A percentile compares a stretch with the other conserved stretches of the same genome.
Evolutionary conservation across 2,797 vertebrate genomes (phyloP).

Genomic region (Danio jaintianensis): DNA sequence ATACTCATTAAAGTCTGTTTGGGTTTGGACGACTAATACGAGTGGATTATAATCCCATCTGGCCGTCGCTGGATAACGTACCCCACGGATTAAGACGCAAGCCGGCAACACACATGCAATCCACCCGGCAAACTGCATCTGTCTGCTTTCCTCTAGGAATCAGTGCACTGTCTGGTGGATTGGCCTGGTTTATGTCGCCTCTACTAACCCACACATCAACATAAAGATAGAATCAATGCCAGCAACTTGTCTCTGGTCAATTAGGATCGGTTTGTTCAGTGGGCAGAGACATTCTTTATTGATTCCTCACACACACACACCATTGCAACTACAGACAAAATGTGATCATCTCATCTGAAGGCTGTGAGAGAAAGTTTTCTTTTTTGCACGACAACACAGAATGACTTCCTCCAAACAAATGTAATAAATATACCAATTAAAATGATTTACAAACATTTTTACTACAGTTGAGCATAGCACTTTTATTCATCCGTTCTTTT

Average conservation of each 20-base stretch:
- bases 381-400: neutral
- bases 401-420: neutral
- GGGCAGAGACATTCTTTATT: conserved; percentile 33
- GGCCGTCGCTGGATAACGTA: conserved; percentile 60
- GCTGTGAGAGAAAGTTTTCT: neutral
- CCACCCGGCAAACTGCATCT: neutral
- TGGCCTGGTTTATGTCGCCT: conserved; percentile 6
- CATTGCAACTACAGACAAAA: neutral
- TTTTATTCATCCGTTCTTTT: conserved; percentile 1
- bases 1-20: conserved; percentile 64
- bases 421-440: neutral
- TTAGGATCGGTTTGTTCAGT: conserved; percentile 28
- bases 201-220: conserved; percentile 18
- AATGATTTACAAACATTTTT: neutral
- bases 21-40: conserved; percentile 67
- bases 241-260: conserved; percentile 34
- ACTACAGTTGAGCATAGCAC: neutral
- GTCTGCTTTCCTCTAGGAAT: conserved; percentile 26
- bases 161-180: conserved; percentile 15
- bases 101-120: conserved; percentile 53
- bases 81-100: conserved; percentile 68
- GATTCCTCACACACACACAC: conserved; percentile 5
- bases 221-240: conserved; percentile 39
- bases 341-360: neutral
- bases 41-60: conserved; percentile 77